Percentiles rank a stretch among this genome's conserved stretches.
phyloP scores from a whole-genome alignment of 2,888 invertebrate genomes.

The Drosophila eohydei region DNA sequence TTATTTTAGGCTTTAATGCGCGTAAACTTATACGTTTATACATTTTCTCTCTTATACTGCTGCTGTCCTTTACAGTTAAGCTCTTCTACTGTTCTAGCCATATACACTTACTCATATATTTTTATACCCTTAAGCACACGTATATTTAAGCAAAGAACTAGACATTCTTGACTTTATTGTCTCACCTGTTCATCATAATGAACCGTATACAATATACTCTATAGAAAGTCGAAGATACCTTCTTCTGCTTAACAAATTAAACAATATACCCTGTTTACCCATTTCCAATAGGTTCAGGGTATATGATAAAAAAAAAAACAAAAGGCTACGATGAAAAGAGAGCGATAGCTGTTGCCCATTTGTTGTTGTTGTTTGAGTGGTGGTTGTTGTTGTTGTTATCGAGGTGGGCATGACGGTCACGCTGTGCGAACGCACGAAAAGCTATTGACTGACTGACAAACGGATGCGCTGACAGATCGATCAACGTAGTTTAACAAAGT shows the following conservation, averaged over 20 bases:
- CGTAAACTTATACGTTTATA: too few relatives aligned
- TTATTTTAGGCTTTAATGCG: too few relatives aligned
- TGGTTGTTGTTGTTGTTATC: slow-evolving; percentile 43
- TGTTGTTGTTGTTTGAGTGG: slow-evolving; percentile 51
- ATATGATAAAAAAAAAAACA: slow-evolving; percentile 41
- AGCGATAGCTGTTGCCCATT: slow-evolving; percentile 53
- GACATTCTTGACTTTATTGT: too few relatives aligned
- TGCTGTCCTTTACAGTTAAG: too few relatives aligned
- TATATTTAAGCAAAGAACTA: not conserved
- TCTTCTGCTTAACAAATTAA: too few relatives aligned
- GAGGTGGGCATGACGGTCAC: slow-evolving; percentile 82
- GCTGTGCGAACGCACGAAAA: slow-evolving; percentile 77
- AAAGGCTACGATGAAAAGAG: slow-evolving; percentile 64
- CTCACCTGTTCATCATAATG: too few relatives aligned
- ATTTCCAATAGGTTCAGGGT: not conserved
- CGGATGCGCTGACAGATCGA: slow-evolving; percentile 73
- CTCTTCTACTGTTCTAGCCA: too few relatives aligned
- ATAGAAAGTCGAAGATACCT: too few relatives aligned
- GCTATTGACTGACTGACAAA: slow-evolving; percentile 62
- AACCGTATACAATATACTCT: too few relatives aligned
- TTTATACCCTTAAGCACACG: not conserved
- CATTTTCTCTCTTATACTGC: too few relatives aligned
- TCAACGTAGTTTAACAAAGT: slow-evolving; percentile 55
- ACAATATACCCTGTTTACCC: not conserved
- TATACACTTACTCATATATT: not conserved